A percentile compares a stretch with the other conserved stretches of the same genome.
Evolutionary conservation across 1,140 invertebrate species (phyloP).

Genomic region (Polyergus mexicanus): DNA sequence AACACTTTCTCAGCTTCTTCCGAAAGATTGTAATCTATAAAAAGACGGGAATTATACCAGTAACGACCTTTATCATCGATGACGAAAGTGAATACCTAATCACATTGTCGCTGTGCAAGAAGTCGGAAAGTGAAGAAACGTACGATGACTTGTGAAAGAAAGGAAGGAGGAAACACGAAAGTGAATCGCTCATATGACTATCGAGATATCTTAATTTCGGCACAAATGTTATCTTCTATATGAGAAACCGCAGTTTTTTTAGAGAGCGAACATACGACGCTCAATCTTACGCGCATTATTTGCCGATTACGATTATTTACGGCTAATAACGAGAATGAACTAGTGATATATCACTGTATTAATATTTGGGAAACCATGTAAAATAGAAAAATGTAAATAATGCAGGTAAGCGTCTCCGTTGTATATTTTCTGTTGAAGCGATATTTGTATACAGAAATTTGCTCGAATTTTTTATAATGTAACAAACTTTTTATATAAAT

Average conservation of each 20-base stretch:
- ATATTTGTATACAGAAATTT: neutral
- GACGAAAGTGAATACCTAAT: constrained; percentile 43
- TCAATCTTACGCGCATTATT: neutral
- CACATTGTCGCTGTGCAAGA: neutral
- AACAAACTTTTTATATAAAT: too few species aligned
- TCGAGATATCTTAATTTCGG: neutral
- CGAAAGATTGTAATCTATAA: neutral
- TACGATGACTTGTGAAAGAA: neutral
- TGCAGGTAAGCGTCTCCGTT: neutral
- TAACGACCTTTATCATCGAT: constrained; percentile 9
- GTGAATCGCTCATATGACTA: constrained; percentile 20
- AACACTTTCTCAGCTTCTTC: constrained; percentile 1
- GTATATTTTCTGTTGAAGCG: neutral
- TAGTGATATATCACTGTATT: too few species aligned
- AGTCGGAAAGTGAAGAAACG: constrained; percentile 48
- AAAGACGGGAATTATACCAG: constrained; percentile 14
- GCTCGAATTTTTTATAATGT: neutral
- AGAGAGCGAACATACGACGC: neutral
- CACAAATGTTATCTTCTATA: neutral
- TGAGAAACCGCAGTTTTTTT: neutral
- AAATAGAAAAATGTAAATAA: neutral
- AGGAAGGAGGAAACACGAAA: constrained; percentile 16
- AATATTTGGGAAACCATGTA: constrained; percentile 2
- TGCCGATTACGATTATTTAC: neutral
- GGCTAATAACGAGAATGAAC: neutral